These are phyloP conservation scores for Microchrysa polita DNA, from an alignment of 2,888 invertebrate genomes.

Conservation along the genomic window DNA sequence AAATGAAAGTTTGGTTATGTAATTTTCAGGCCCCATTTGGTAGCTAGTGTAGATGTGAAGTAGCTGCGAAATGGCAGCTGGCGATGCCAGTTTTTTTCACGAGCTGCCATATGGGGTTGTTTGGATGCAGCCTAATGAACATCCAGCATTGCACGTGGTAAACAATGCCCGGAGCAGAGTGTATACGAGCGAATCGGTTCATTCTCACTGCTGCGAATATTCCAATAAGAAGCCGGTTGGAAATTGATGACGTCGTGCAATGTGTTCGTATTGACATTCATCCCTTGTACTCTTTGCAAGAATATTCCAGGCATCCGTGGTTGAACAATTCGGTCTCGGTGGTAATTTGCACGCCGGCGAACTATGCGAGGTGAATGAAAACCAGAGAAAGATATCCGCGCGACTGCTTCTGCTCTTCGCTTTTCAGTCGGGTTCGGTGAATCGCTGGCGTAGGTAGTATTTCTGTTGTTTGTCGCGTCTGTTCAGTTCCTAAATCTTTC, in stretches of 20 bases:
- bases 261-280: neutral
- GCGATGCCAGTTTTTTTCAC: no score
- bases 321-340: neutral
- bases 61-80: no score
- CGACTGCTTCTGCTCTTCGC: slow-evolving; percentile 6
- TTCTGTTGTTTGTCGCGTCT: neutral
- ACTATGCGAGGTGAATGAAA: slow-evolving; percentile 3
- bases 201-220: neutral
- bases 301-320: neutral
- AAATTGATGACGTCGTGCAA: slow-evolving; percentile 10
- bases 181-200: slow-evolving; percentile 16
- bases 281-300: neutral
- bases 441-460: slow-evolving; percentile 18
- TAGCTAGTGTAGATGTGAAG: no score
- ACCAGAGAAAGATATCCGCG: neutral
- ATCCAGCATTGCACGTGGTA: no score
- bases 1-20: no score
- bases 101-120: no score
- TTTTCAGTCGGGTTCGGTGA: slow-evolving; percentile 27
- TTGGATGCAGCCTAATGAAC: no score
- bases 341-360: neutral
- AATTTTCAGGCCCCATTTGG: no score
- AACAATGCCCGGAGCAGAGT: slow-evolving; percentile 25
- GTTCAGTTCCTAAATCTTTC: neutral
- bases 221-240: slow-evolving; percentile 23